Percentiles rank a stretch among this genome's conserved stretches.
phyloP scores from a whole-genome alignment of 2,797 vertebrate species.

The Chiloscyllium punctatum region DNA sequence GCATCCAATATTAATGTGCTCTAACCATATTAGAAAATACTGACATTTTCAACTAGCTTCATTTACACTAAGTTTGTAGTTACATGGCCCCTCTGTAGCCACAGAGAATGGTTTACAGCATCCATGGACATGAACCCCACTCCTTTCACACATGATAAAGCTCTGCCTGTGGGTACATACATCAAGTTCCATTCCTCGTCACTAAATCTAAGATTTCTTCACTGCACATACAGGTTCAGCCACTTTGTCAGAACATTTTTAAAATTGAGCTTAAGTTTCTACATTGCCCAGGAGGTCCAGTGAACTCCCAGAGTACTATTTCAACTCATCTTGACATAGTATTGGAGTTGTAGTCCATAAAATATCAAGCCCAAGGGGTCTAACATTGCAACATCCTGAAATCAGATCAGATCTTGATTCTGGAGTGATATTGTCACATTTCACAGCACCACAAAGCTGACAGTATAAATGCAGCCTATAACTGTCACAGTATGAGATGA shows the following conservation, averaged over 20 bases:
- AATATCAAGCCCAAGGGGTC: conserved; percentile 10
- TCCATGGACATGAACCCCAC: not conserved
- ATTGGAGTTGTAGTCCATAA: not conserved
- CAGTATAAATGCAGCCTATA: conserved; percentile 8
- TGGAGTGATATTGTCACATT: not conserved
- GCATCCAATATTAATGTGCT: not conserved
- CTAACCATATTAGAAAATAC: not conserved
- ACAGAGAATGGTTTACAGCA: not conserved
- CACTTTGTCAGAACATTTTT: not conserved
- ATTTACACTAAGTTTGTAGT: not conserved
- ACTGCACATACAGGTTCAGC: not conserved
- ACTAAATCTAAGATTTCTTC: not conserved
- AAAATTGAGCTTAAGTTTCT: not conserved
- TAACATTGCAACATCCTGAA: not conserved
- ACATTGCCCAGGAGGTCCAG: not conserved
- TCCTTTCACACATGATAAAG: not conserved
- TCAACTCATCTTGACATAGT: conserved; percentile 8
- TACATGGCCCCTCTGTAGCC: not conserved
- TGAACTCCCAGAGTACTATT: not conserved
- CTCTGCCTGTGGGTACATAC: not conserved
- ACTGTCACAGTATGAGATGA: not conserved
- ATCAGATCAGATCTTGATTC: conserved; percentile 14
- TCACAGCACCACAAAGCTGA: not conserved
- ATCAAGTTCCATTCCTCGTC: not conserved
- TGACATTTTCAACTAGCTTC: not conserved